Evolutionary conservation across 2,888 invertebrate species (phyloP).

Genomic region (Bombylius discolor): DNA sequence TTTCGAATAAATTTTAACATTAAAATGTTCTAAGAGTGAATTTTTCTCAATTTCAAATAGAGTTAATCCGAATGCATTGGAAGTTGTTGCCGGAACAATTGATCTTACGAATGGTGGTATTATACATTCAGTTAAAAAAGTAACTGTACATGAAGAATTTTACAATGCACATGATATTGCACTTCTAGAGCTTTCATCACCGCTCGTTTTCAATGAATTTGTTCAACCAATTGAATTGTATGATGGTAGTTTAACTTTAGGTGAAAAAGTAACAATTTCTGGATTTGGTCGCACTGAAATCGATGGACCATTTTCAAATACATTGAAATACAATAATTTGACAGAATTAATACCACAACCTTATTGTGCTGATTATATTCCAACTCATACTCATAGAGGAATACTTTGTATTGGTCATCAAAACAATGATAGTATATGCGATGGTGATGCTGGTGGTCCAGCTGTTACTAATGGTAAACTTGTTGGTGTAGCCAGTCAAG

Average conservation of each 20-base stretch:
- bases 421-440: conserved; percentile 22
- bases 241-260: conserved; percentile 17
- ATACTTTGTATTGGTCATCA: conserved; percentile 21
- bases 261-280: conserved; percentile 18
- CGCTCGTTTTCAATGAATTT: conserved; percentile 18
- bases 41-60: conserved; percentile 12
- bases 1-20: neutral
- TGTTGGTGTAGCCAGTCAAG: conserved; percentile 28
- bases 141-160: conserved; percentile 23
- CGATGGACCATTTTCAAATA: conserved; percentile 18
- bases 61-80: conserved; percentile 22
- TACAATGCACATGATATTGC: conserved; percentile 24
- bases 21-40: neutral
- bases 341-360: neutral
- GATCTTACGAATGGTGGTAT: conserved; percentile 26
- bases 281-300: conserved; percentile 27
- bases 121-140: conserved; percentile 17
- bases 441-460: conserved; percentile 31
- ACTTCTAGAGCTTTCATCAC: conserved; percentile 21
- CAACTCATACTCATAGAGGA: neutral
- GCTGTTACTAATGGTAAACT: conserved; percentile 24
- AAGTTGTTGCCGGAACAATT: conserved; percentile 26
- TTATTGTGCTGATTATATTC: neutral
- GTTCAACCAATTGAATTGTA: conserved; percentile 23
- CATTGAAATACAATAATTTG: conserved; percentile 20